Base-by-base conservation (phyloP, 2,113 vertebrate species). In the human (Homo sapiens) region DNA sequence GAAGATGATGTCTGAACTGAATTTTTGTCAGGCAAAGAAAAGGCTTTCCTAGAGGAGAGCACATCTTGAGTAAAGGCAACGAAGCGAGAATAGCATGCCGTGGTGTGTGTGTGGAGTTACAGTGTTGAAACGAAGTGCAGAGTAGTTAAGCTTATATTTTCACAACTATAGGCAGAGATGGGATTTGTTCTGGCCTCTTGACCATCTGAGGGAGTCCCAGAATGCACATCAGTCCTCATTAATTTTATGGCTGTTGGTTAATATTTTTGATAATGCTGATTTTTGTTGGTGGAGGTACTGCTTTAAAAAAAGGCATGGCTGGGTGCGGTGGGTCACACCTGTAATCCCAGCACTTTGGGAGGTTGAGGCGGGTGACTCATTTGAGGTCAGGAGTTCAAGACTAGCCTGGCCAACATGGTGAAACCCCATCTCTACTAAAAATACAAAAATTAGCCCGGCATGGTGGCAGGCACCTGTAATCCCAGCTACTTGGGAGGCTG, bases 121-220 rank as follows among this genome's bases (percentile, higher is more conserved):
- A 11, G 8, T 6, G n/a, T 8, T 88, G 81, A 81, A 85, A 90
- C 23, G 20, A 82, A 75, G 50, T n/a, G 11, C 52, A 82, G 48
- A 86, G 50, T 20, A 57, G 40, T 52, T 32, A 61, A 50, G 22
- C 70, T 64, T 57, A 3, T 79, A 30, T 66, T 86, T 96, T 89
- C 43, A 90, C 14, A 83, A 50, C 45, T 35, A 38, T 68, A 90
- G 18, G 50, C 38, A 64, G 14, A 30, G 30, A 30, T 76, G 32
- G 50, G 17, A 76, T 40, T 93, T 96, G 45, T 84, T 93, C 68
- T 75, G 55, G 89, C 30, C 68, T 93, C 30, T 68, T 90, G 66
- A 57, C 32, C 80, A 68, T 64, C 32, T 85, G 70, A 89, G 0
- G 10, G 93, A 93, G 57, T 10, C 32, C 57, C 18, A 16, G 48